Percentiles rank a stretch among this genome's conserved stretches.
Conservation (phyloP, 2,113 vertebrate species). For the Ciconia stormi region DNA sequence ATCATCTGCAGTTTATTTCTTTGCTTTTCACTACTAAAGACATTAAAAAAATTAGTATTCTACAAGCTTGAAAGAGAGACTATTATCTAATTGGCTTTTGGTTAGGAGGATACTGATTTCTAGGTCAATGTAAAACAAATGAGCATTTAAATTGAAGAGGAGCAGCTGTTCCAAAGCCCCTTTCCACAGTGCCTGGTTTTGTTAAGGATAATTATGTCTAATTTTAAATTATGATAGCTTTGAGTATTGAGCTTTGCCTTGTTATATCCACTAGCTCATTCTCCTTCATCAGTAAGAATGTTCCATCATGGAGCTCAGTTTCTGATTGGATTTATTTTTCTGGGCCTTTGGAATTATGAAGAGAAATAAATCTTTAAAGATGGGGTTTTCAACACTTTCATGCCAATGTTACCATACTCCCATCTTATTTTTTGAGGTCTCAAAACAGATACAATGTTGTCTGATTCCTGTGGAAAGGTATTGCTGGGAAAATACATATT, state of each 20-base stretch:
- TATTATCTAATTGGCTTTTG: conserved; percentile 75
- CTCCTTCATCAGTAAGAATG: conserved; percentile 55
- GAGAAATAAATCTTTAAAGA: neutral
- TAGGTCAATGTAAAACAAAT: conserved; percentile 74
- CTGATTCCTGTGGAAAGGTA: neutral
- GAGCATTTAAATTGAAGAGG: conserved; percentile 71
- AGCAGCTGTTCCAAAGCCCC: conserved; percentile 70
- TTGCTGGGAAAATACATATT: neutral
- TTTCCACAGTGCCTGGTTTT: conserved; percentile 71
- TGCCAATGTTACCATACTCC: neutral
- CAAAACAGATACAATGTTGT: neutral
- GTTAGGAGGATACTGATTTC: conserved; percentile 73
- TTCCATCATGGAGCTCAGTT: conserved; percentile 15
- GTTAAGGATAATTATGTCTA: conserved; percentile 74
- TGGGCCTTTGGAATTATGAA: conserved; percentile 5
- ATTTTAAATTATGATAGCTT: conserved; percentile 75
- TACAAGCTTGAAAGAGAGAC: conserved; percentile 53
- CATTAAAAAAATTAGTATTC: conserved; percentile 58
- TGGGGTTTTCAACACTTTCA: neutral
- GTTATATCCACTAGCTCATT: conserved; percentile 47
- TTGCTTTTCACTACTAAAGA: conserved; percentile 50
- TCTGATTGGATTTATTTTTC: conserved; percentile 51
- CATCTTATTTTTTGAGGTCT: neutral
- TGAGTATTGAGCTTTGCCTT: conserved; percentile 70
- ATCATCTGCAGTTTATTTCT: conserved; percentile 58